These are phyloP conservation scores for Anoplolepis gracilipes DNA, from an alignment of 1,140 invertebrate genomes.

Conservation along the genomic window DNA sequence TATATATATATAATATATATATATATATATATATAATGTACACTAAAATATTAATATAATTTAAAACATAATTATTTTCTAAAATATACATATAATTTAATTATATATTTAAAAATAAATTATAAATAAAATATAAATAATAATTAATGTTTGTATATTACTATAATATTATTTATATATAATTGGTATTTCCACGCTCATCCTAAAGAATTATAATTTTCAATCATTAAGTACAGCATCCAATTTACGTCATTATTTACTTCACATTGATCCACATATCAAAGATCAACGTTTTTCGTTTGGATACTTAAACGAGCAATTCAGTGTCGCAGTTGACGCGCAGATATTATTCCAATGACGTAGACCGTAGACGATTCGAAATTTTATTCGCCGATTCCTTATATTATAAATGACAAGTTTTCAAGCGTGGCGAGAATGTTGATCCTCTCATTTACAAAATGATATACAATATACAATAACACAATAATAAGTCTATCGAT, in stretches of 20 bases:
- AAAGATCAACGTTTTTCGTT: constrained; percentile 42
- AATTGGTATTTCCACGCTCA: background rate
- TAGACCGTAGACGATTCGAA: constrained; percentile 1
- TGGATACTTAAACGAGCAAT: background rate
- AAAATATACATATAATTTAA: background rate
- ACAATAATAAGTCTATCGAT: background rate
- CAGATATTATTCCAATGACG: constrained; percentile 36
- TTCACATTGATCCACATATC: constrained; percentile 19
- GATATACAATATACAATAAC: background rate
- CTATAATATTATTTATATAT: background rate
- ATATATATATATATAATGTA: too few species aligned
- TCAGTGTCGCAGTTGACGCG: constrained; percentile 8
- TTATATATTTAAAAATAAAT: background rate
- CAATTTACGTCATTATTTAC: background rate
- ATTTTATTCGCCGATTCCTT: background rate
- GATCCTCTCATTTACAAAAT: background rate
- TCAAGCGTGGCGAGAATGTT: too few species aligned
- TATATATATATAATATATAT: too few species aligned
- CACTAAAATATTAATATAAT: too few species aligned
- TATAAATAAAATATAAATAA: background rate
- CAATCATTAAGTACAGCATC: too few species aligned
- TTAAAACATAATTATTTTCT: too few species aligned
- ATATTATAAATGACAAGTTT: constrained; percentile 7
- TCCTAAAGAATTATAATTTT: background rate
- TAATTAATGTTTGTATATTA: background rate